Evolutionary conservation across 2,113 vertebrate species (phyloP), one percentile per base, ranked within the genome.

Genomic region (Stomatorhinus ivindoensis): DNA sequence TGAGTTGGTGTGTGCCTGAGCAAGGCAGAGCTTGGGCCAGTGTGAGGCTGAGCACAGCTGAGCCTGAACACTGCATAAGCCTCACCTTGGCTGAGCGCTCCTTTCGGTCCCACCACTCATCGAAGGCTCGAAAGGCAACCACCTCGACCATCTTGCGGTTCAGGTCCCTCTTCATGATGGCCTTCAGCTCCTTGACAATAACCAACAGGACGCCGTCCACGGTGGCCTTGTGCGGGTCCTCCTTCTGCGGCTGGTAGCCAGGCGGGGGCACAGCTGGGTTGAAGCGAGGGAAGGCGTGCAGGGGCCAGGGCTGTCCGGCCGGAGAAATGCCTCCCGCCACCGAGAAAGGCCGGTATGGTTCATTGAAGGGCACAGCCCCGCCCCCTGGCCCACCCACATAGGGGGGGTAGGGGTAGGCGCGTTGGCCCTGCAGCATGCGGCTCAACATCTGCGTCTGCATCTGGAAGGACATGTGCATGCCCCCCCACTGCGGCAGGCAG

Each of bases 361-460:
- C 96, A 42, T 96, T 95, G 1, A 98, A 99, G 86, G 96, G 97
- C 92, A 97, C 94, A 35, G 91, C 89, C 1, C 87, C 90, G 0
- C 90, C 53, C 2, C 80, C 82, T 2, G 88, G 87, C 94, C 93
- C 94, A 0, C 96, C 96, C 93, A 99, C 94, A 92, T 97, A 99
- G 19, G 97, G 98, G 0, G 96, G 97, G 21, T 98, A 99, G 9
- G 94, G 95, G 90, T 97, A 98, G 0, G 96, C 94, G 24, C 97
- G 96, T 86, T 98, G 95, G 0, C 96, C 97, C 86, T 99, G 98
- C 93, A 98, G 97, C 94, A 99, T 98, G 61, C 98, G 98, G 93
- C 98, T 99, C 92, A 99, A 92, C 98, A 99, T 98, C 96, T 99
- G 98, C 0, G 98, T 98, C 93, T 99, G 98, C 98, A 99, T 99